Evolutionary conservation across 2,888 invertebrate species (phyloP), one percentile per base, ranked within the genome.

Genomic region (Diplolepis rosae): DNA sequence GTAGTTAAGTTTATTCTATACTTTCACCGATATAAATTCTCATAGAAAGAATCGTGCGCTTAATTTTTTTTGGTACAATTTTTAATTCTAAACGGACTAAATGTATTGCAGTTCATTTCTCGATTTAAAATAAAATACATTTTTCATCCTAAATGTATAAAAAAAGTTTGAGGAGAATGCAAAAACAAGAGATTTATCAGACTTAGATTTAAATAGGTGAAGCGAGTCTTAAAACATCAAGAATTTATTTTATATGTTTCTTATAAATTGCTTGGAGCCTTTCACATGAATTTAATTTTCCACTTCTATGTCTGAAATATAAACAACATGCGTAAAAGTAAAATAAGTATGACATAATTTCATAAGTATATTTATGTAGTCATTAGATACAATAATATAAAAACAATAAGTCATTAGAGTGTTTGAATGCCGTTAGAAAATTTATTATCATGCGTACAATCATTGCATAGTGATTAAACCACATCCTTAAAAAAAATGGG

Each of bases 341-440:
- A 39, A 61, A 61, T 39, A 39, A 61, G 39, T 39, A 61, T 61
- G 61, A 61, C 61, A 61, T 61, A 61, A 61, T 61, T 61, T 61
- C 39, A 61, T 61, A 61, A 61, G 35, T 56, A 35, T 56, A 18
- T 22, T 9, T 6, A 56, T 35, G 22, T 4, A 35, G 24, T 61
- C 61, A 61, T 61, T 24, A 61, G 22, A 61, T n/a, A n/a, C n/a
- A n/a, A n/a, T n/a, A n/a, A n/a, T n/a, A n/a, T n/a, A n/a, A n/a
- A n/a, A n/a, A n/a, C n/a, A n/a, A n/a, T n/a, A n/a, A n/a, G n/a
- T n/a, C n/a, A n/a, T n/a, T n/a, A n/a, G n/a, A n/a, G n/a, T n/a
- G n/a, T n/a, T n/a, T n/a, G n/a, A n/a, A 35, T 61, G 24, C 27
- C 27, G 51, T 61, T 61, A 39, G 61, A 61, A 61, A 61, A 61